Evolutionary conservation across 2,797 vertebrate species (phyloP).

Genomic region (Pitangus sulphuratus): DNA sequence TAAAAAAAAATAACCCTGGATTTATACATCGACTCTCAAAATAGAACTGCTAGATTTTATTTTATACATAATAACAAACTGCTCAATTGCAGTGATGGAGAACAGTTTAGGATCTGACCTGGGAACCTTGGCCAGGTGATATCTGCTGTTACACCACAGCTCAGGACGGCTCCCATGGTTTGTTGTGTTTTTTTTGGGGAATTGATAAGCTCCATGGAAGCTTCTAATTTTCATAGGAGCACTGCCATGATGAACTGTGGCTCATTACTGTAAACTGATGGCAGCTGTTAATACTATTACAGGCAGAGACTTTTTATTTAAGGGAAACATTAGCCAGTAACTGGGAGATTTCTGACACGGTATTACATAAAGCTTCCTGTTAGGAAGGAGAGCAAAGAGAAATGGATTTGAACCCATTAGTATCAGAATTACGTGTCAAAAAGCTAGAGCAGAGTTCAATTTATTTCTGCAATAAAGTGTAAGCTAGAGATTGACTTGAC

Average conservation of each 20-base stretch:
- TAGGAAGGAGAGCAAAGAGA: constrained; percentile 67
- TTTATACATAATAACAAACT: not conserved
- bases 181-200: not conserved
- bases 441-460: constrained; percentile 75
- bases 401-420: constrained; percentile 75
- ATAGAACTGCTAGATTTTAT: not conserved
- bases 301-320: constrained; percentile 75
- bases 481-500: constrained; percentile 72
- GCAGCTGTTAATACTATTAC: constrained; percentile 71
- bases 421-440: constrained; percentile 78
- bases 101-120: not conserved
- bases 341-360: constrained; percentile 72
- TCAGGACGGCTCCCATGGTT: not conserved
- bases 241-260: constrained; percentile 45
- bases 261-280: constrained; percentile 75
- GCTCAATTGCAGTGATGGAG: not conserved
- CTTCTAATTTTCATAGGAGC: constrained; percentile 66
- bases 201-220: constrained; percentile 42
- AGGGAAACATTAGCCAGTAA: constrained; percentile 70
- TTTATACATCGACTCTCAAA: not conserved
- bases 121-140: not conserved
- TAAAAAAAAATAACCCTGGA: not conserved
- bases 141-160: not conserved
- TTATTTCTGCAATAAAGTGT: constrained; percentile 77
- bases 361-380: constrained; percentile 73